A percentile compares a stretch with the other conserved stretches of the same genome.
These are phyloP conservation scores for Accipiter cooperii DNA, from an alignment of 2,113 vertebrate species.

Conservation along the genomic window DNA sequence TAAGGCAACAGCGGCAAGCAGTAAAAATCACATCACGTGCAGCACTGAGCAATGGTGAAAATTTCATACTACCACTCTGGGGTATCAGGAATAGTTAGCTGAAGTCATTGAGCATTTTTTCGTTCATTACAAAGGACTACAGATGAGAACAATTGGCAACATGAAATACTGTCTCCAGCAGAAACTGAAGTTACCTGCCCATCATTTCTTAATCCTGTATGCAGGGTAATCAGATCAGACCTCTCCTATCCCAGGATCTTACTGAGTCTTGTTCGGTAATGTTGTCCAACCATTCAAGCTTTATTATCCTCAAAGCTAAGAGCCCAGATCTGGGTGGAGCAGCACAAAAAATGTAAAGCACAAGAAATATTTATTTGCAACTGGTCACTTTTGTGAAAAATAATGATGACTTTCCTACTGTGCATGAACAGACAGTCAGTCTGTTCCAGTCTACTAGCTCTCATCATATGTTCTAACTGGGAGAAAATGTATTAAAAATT, in stretches of 20 bases:
- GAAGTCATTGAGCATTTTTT: neutral
- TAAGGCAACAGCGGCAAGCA: neutral
- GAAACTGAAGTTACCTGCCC: neutral
- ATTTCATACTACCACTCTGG: neutral
- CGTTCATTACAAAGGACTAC: neutral
- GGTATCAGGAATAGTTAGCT: neutral
- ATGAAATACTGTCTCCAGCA: neutral
- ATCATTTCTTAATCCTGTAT: neutral
- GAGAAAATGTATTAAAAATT: conserved; percentile 10
- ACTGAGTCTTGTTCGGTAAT: neutral
- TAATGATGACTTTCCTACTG: neutral
- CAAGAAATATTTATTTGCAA: neutral
- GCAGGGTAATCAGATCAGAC: neutral
- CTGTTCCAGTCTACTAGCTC: neutral
- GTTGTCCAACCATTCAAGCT: neutral
- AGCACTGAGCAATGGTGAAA: neutral
- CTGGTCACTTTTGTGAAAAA: neutral
- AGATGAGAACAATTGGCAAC: neutral
- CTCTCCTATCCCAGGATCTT: neutral
- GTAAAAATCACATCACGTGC: neutral
- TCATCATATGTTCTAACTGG: neutral
- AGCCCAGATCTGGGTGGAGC: neutral
- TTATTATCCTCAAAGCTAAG: neutral
- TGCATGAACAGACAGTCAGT: neutral
- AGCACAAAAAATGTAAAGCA: neutral